phyloP scores from a whole-genome alignment of 2,888 invertebrate species.

The Chrysomela aeneicollis region DNA sequence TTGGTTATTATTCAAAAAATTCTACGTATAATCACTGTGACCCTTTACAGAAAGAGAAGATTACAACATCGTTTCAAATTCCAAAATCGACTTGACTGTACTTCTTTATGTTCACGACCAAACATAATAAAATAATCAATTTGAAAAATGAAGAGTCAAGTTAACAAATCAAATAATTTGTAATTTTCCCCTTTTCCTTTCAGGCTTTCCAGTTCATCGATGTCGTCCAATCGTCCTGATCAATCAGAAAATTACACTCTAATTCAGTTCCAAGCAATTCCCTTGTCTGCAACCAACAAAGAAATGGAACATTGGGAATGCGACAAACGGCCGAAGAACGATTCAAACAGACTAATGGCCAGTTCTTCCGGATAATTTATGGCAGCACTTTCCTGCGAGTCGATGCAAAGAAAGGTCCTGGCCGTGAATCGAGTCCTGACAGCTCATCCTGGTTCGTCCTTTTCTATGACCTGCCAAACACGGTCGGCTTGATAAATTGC shows the following conservation, averaged over 20 bases:
- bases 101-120: too few species aligned
- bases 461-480: constrained; percentile 51
- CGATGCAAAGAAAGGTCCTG: constrained; percentile 57
- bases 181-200: constrained; percentile 12
- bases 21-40: too few species aligned
- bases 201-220: constrained; percentile 2
- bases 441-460: constrained; percentile 44
- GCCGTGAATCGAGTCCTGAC: constrained; percentile 42
- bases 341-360: constrained; percentile 59
- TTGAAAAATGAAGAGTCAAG: too few species aligned
- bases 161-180: background rate
- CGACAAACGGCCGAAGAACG: constrained; percentile 50
- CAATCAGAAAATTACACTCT: constrained; percentile 2
- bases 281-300: constrained; percentile 6
- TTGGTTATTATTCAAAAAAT: too few species aligned
- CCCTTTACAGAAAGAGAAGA: too few species aligned
- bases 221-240: background rate
- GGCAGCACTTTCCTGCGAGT: constrained; percentile 57
- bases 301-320: constrained; percentile 28
- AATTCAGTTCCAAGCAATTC: background rate
- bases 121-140: too few species aligned
- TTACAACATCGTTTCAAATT: too few species aligned
- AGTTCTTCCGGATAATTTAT: constrained; percentile 60
- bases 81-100: too few species aligned
- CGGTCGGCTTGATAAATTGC: constrained; percentile 55